These are phyloP conservation scores for Caerostris darwini DNA, from an alignment of 1,140 invertebrate genomes.

Conservation along the genomic window DNA sequence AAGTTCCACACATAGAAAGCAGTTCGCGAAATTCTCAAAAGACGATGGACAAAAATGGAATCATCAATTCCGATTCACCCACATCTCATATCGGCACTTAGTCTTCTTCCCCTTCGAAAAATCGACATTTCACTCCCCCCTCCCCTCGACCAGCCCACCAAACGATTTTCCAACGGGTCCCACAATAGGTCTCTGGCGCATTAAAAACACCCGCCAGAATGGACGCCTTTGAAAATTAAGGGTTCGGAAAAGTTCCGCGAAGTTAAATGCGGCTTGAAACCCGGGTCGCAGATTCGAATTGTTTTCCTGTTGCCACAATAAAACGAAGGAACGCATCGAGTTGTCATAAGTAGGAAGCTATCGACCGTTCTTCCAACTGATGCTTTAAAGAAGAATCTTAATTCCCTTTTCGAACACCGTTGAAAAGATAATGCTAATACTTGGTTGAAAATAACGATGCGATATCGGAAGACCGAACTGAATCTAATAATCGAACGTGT, in stretches of 20 bases:
- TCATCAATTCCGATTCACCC: too few species aligned
- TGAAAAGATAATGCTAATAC: constrained; percentile 47
- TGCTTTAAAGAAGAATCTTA: constrained; percentile 10
- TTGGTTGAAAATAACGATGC: constrained; percentile 43
- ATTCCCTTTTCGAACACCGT: background rate
- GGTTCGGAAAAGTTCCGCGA: constrained; percentile 37
- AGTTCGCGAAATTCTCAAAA: too few species aligned
- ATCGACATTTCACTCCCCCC: too few species aligned
- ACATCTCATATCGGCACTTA: too few species aligned
- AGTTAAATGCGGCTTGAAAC: constrained; percentile 47
- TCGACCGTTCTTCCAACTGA: background rate
- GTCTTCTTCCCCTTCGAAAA: too few species aligned
- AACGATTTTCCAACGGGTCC: too few species aligned
- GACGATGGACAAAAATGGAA: too few species aligned
- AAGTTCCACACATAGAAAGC: too few species aligned
- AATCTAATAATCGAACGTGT: background rate
- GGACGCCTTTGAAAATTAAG: constrained; percentile 39
- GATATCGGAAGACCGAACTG: background rate
- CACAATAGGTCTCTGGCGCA: background rate
- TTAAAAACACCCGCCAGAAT: background rate
- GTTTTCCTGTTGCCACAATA: background rate
- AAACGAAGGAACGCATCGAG: constrained; percentile 29
- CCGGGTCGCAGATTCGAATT: background rate
- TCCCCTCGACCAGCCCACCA: too few species aligned
- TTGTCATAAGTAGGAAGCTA: constrained; percentile 48